Evolutionary conservation across 1,140 invertebrate species (phyloP).

Genomic region (Caenorhabditis tropicalis): DNA sequence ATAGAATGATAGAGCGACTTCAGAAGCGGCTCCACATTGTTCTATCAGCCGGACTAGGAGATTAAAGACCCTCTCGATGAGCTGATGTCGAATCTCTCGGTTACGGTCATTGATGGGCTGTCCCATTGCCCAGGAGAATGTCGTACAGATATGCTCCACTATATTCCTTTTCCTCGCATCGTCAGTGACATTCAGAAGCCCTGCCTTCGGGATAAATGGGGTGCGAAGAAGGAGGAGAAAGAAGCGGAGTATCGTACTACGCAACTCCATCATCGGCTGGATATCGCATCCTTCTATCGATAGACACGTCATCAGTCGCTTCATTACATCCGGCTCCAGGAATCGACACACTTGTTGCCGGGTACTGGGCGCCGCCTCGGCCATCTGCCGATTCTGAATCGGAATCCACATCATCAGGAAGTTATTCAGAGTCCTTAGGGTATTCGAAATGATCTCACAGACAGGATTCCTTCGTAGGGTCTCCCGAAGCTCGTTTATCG

Average conservation of each 20-base stretch:
- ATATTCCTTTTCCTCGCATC: neutral
- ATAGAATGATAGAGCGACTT: neutral
- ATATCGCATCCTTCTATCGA: neutral
- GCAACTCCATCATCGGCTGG: neutral
- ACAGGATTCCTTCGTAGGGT: neutral
- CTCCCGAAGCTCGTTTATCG: neutral
- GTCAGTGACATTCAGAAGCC: neutral
- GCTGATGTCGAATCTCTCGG: neutral
- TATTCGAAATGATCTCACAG: neutral
- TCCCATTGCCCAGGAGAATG: neutral
- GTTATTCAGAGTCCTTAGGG: neutral
- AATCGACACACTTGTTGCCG: neutral
- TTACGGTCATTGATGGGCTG: neutral
- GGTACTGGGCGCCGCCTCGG: too few species aligned
- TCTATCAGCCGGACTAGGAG: neutral
- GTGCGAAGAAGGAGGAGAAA: neutral
- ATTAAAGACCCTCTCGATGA: neutral
- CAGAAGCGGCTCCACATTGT: neutral
- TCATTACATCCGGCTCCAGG: neutral
- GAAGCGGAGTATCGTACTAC: constrained; percentile 26
- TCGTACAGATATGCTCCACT: neutral
- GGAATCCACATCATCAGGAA: constrained; percentile 42
- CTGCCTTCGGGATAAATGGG: neutral
- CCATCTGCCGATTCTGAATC: neutral
- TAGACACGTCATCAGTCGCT: constrained; percentile 2